Evolutionary conservation across 2,888 invertebrate genomes (phyloP).

Genomic region (Syrista parreyssii): DNA sequence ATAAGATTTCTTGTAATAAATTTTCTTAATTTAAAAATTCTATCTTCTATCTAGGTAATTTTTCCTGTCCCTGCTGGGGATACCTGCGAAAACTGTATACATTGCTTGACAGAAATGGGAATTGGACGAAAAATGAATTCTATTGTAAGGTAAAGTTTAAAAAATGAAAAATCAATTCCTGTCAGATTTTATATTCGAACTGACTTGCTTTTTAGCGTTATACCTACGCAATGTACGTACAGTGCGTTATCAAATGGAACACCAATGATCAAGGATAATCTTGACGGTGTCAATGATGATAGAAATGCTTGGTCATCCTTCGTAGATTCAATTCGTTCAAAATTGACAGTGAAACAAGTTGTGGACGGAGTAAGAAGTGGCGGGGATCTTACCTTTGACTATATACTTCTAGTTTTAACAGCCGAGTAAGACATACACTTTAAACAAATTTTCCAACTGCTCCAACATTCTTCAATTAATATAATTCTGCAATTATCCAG

Average conservation of each 20-base stretch:
- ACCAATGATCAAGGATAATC: constrained; percentile 23
- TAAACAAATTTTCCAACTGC: background rate
- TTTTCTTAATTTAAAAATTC: background rate
- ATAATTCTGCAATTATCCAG: constrained; percentile 64
- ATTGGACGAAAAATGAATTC: constrained; percentile 78
- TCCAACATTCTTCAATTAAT: background rate
- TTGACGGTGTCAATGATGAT: constrained; percentile 64
- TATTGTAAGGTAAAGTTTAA: constrained; percentile 73
- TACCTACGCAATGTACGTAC: constrained; percentile 60
- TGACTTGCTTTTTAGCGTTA: constrained; percentile 44
- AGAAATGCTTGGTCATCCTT: constrained; percentile 77
- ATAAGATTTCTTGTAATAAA: background rate
- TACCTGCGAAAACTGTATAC: constrained; percentile 78
- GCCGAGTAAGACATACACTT: constrained; percentile 76
- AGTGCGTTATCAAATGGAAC: constrained; percentile 43
- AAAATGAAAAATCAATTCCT: background rate
- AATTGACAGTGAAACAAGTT: constrained; percentile 85
- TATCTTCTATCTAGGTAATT: constrained; percentile 62
- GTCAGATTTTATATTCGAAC: background rate
- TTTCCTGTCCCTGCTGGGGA: constrained; percentile 79
- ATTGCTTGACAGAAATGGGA: constrained; percentile 79
- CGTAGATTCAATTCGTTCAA: constrained; percentile 81
- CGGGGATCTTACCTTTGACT: constrained; percentile 86
- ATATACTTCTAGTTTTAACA: constrained; percentile 80
- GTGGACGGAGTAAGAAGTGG: constrained; percentile 82